Percentiles rank a stretch among this genome's conserved stretches.
Evolutionary conservation across 2,797 vertebrate genomes (phyloP).

Genomic region (Dermochelys coriacea): DNA sequence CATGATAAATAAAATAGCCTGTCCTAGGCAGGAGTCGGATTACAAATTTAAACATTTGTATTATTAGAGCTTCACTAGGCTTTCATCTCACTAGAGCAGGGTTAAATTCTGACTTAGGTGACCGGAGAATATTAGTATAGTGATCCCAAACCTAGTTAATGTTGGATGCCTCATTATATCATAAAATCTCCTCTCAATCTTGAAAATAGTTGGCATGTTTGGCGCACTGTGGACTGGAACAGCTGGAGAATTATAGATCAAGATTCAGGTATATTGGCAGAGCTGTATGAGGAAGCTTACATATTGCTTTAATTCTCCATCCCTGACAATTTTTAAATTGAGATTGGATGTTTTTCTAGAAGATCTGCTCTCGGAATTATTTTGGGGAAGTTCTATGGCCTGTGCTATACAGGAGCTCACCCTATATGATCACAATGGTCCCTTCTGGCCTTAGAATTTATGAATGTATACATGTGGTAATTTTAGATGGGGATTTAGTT

Average conservation of each 20-base stretch:
- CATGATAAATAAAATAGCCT: conserved; percentile 76
- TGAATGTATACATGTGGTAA: background rate
- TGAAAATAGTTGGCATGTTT: background rate
- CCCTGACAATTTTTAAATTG: background rate
- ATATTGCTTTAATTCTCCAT: background rate
- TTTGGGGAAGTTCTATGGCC: background rate
- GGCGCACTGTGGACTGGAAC: background rate
- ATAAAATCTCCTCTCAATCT: conserved; percentile 29
- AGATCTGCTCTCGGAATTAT: background rate
- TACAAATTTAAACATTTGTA: conserved; percentile 80
- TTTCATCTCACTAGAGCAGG: conserved; percentile 68
- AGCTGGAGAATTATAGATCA: background rate
- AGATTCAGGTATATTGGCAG: background rate
- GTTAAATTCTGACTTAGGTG: conserved; percentile 79
- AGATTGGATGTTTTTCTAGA: background rate
- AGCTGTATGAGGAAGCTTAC: background rate
- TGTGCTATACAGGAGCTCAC: background rate
- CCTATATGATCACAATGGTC: background rate
- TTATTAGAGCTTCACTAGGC: conserved; percentile 75
- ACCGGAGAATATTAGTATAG: conserved; percentile 38
- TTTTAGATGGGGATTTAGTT: conserved; percentile 17
- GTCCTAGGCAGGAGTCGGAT: conserved; percentile 74
- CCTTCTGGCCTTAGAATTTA: conserved; percentile 16
- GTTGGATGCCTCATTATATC: background rate
- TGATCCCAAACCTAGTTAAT: background rate